Evolutionary conservation across 2,888 invertebrate species (phyloP), one percentile per base, ranked within the genome.

Genomic region (Xanthia icteritia): DNA sequence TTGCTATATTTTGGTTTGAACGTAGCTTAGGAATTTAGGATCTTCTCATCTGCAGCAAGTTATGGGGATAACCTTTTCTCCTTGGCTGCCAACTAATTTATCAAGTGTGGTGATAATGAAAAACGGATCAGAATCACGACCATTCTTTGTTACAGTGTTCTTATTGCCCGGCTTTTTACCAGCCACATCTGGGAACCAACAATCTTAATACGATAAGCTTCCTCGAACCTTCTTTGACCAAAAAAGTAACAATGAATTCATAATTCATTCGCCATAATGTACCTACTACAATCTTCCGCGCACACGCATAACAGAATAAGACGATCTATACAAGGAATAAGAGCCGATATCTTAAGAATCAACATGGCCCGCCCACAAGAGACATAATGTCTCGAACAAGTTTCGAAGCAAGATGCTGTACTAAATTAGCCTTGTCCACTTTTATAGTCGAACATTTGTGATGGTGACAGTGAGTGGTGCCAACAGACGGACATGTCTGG

Each of bases 381-480:
- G 83, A 90, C 89, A 91, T 92, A 92, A 93, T 92, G 91, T 91
- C 87, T 87, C 89, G 88, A 88, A 93, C 93, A 94, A 92, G 92
- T 90, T 90, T 87, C 90, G 87, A 92, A 89, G 90, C 89, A 90
- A 86, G 93, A 95, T 92, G 92, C 92, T 87, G 90, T 89, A 92
- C 89, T 95, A 95, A 94, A 95, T 95, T 93, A 95, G 89, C 92
- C 91, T 85, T 89, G 89, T 89, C 86, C 94, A 94, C 93, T 92
- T 94, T 95, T 94, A 94, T 91, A 91, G 93, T 88, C 89, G 86
- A 87, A 91, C 93, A 92, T 94, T 94, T 94, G 92, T 93, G 94
- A 90, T 89, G 90, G 86, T 92, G 95, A 94, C 94, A 93, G 88
- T 89, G 92, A 93, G 89, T 91, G 91, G 92, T 91, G 90, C 88